phyloP scores from a whole-genome alignment of 2,797 vertebrate species.

The Pseudocheirus occidentalis region DNA sequence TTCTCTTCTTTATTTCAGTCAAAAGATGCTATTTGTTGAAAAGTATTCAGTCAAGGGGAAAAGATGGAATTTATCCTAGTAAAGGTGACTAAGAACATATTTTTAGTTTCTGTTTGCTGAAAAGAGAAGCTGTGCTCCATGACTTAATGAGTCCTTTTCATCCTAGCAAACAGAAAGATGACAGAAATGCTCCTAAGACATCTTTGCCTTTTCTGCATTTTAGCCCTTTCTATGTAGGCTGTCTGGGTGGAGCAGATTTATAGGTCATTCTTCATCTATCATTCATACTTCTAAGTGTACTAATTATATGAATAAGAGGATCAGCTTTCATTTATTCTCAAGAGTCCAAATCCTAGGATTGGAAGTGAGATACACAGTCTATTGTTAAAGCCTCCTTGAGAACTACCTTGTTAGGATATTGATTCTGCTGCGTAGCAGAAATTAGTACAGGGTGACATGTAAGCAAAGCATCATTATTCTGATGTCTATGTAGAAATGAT shows the following conservation, averaged over 20 bases:
- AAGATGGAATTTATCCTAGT: slow-evolving; percentile 29
- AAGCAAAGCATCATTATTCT: neutral
- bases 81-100: neutral
- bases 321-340: neutral
- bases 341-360: neutral
- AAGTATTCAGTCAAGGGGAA: neutral
- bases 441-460: neutral
- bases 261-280: neutral
- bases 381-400: slow-evolving; percentile 6
- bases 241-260: neutral
- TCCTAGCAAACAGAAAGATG: slow-evolving; percentile 26
- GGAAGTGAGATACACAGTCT: neutral
- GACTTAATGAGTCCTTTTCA: slow-evolving; percentile 15
- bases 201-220: neutral
- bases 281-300: slow-evolving; percentile 9
- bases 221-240: neutral
- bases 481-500: neutral
- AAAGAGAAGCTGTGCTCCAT: neutral
- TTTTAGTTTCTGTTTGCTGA: slow-evolving; percentile 6
- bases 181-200: neutral
- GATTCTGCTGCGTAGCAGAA: neutral
- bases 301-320: slow-evolving; percentile 25
- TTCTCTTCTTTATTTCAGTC: slow-evolving; percentile 48
- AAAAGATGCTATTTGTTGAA: slow-evolving; percentile 41
- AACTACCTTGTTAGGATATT: neutral